Base-by-base conservation (phyloP, 2,113 vertebrate genomes). In the Aphelocoma coerulescens region DNA sequence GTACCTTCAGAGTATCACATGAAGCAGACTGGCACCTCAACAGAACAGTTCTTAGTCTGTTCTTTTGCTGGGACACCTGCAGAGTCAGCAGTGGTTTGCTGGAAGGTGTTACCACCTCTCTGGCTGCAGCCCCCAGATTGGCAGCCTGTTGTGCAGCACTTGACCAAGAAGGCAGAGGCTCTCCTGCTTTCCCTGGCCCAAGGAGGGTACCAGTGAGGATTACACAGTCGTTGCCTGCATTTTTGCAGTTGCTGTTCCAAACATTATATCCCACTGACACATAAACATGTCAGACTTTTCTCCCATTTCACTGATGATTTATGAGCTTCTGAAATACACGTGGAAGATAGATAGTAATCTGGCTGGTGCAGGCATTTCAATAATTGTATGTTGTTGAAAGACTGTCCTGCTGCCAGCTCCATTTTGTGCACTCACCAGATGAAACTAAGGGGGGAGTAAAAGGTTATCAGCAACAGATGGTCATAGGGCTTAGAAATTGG, bases 311-410 rank as follows among this genome's bases (percentile, higher is more conserved):
- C 46, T 46, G 35, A 10, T 80, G 23, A 71, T 93, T 63, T 95
- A 63, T 54, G 59, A 83, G n/a, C 37, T 72, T 78, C 72, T 85
- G 82, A 92, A 94, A 85, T 81, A 55, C n/a, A 62, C 0, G 7
- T 9, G 44, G 72, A 49, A 80, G 90, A 96, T 44, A 77, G 90
- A 97, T 44, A 54, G 39, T n/a, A 62, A 96, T 96, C 86, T 88
- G 72, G 18, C 80, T 52, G 32, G 46, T 65, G 66, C 26, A 80
- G 51, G 24, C 61, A 69, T 91, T 94, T 91, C 33, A 41, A 6
- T 91, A 95, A 95, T 84, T 93, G 55, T 51, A 8, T 49, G 16
- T 52, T 92, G 87, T 86, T 95, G 95, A 91, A 92, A 88, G 75
- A 23, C 63, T 76, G 0, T 76, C 37, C 32, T 71, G 51, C 65